Evolutionary conservation across 2,888 invertebrate species (phyloP).

Genomic region (Xestoiulus laeticollis): DNA sequence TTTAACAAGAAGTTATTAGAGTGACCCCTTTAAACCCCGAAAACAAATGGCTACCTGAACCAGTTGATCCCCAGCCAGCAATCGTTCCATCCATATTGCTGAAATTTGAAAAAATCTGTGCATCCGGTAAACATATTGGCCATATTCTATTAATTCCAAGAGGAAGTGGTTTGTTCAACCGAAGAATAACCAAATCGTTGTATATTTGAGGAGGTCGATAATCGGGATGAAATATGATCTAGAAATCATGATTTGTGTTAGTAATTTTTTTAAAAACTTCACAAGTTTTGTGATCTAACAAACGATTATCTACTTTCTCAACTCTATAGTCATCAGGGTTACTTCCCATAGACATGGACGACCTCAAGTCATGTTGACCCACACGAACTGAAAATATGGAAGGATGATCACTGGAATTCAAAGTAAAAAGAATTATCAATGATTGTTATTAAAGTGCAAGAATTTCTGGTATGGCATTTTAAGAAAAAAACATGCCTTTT

Average conservation of each 20-base stretch:
- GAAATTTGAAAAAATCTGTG: background rate
- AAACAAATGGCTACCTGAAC: slow-evolving; percentile 22
- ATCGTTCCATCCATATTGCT: slow-evolving; percentile 46
- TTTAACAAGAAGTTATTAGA: background rate
- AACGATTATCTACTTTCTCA: slow-evolving; percentile 37
- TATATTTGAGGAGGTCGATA: slow-evolving; percentile 54
- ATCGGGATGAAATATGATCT: slow-evolving; percentile 51
- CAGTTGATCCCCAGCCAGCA: slow-evolving; percentile 52
- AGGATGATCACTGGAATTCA: slow-evolving; percentile 49
- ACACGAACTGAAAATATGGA: slow-evolving; percentile 47
- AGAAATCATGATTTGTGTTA: background rate
- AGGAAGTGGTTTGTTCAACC: slow-evolving; percentile 45
- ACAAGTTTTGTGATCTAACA: background rate
- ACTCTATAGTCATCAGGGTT: slow-evolving; percentile 17
- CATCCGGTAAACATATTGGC: slow-evolving; percentile 53
- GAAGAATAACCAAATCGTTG: slow-evolving; percentile 51
- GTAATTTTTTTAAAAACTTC: background rate
- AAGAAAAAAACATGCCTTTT: slow-evolving; percentile 42
- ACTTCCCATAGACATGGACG: background rate
- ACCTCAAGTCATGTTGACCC: slow-evolving; percentile 46
- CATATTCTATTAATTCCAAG: background rate
- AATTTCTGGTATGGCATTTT: background rate
- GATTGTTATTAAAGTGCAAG: background rate
- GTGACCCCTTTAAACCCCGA: no score
- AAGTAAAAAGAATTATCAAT: background rate